phyloP scores from a whole-genome alignment of 2,797 vertebrate species.

The Rhinophrynus dorsalis region DNA sequence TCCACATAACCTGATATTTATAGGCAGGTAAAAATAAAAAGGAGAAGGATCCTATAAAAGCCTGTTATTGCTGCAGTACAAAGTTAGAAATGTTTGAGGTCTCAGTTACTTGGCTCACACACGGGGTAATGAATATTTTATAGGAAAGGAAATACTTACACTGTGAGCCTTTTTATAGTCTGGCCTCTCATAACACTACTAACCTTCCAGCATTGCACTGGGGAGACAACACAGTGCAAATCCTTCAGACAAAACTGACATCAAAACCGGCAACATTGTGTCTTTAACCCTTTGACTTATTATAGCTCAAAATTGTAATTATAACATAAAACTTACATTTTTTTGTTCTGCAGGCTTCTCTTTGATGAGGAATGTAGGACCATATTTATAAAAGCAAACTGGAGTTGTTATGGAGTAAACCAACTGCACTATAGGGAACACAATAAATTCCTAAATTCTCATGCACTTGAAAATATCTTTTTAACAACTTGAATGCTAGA shows the following conservation, averaged over 20 bases:
- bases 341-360: too few relatives aligned
- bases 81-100: constrained; percentile 93
- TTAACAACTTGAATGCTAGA: too few relatives aligned
- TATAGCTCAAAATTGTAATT: too few relatives aligned
- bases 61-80: constrained; percentile 68
- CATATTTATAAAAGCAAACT: too few relatives aligned
- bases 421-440: too few relatives aligned
- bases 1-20: constrained; percentile 49
- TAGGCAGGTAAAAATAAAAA: constrained; percentile 62
- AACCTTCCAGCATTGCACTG: constrained; percentile 69
- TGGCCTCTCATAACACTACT: constrained; percentile 66
- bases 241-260: not conserved
- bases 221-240: constrained; percentile 10
- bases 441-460: too few relatives aligned
- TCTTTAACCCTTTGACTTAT: too few relatives aligned
- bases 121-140: constrained; percentile 95
- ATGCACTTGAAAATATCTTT: too few relatives aligned
- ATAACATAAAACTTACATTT: too few relatives aligned
- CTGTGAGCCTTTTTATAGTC: constrained; percentile 95
- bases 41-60: constrained; percentile 70
- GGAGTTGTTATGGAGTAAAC: too few relatives aligned
- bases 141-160: constrained; percentile 91
- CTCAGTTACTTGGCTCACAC: constrained; percentile 86
- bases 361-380: too few relatives aligned
- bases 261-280: too few relatives aligned